A percentile compares a stretch with the other conserved stretches of the same genome.
These are phyloP conservation scores for Formica exsecta DNA, from an alignment of 1,140 invertebrate species.

Conservation along the genomic window DNA sequence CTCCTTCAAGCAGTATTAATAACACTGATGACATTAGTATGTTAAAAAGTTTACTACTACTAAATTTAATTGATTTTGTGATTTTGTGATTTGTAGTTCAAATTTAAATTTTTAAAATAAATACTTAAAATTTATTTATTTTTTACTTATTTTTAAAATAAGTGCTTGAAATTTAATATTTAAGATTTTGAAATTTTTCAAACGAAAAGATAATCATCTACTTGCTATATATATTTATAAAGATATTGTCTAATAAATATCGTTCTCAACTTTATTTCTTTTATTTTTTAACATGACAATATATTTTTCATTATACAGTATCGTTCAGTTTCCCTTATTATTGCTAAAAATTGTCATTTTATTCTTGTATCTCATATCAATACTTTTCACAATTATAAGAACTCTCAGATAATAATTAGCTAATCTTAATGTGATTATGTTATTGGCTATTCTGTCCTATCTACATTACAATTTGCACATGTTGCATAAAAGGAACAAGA, in stretches of 20 bases:
- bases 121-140: background rate
- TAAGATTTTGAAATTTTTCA: background rate
- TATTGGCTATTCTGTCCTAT: background rate
- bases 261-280: background rate
- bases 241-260: background rate
- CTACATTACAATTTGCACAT: background rate
- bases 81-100: background rate
- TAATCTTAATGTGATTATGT: conserved; percentile 28
- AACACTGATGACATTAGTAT: background rate
- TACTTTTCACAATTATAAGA: background rate
- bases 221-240: background rate
- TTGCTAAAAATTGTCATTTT: background rate
- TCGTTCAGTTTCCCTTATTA: background rate
- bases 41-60: background rate
- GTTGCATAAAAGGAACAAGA: background rate
- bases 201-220: background rate
- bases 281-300: background rate
- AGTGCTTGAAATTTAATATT: too few relatives aligned
- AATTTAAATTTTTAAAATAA: conserved; percentile 1
- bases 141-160: too few relatives aligned
- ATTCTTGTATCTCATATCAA: background rate
- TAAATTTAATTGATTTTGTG: background rate
- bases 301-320: background rate
- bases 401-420: background rate
- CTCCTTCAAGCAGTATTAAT: background rate